These are phyloP conservation scores for Balanococcus diminutus DNA, from an alignment of 2,888 invertebrate genomes.

Conservation along the genomic window DNA sequence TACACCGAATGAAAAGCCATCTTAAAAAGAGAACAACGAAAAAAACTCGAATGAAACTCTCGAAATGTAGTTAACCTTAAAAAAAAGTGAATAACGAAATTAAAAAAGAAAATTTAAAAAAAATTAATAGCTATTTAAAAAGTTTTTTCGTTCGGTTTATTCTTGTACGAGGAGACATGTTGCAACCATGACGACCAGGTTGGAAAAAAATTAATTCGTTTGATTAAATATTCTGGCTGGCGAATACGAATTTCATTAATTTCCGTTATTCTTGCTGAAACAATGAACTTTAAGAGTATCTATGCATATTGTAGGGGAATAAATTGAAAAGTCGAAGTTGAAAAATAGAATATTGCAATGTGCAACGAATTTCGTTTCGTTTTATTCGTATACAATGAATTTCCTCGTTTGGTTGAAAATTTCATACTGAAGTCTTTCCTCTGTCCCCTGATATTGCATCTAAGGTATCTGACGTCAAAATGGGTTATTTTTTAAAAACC, in stretches of 20 bases:
- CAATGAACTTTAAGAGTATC: neutral
- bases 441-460: neutral
- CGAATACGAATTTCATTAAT: constrained; percentile 20
- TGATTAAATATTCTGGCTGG: constrained; percentile 27
- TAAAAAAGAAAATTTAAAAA: constrained; percentile 34
- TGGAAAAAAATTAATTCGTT: constrained; percentile 17
- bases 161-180: neutral
- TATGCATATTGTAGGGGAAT: neutral
- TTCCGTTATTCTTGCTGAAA: constrained; percentile 2
- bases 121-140: constrained; percentile 40
- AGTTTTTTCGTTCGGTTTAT: neutral
- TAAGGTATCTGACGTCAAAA: neutral
- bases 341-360: neutral
- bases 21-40: neutral
- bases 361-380: neutral
- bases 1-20: neutral
- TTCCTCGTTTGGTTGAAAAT: neutral
- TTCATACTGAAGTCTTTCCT: neutral
- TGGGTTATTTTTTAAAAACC: too few species aligned
- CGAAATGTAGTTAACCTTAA: constrained; percentile 34
- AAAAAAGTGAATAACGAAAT: constrained; percentile 8
- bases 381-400: neutral
- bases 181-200: constrained; percentile 3
- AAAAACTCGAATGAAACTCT: constrained; percentile 25
- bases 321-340: neutral